Evolutionary conservation across 35 echinoderm and acorn worm genomes (phyloP).

Genomic region (Lytechinus variegatus): DNA sequence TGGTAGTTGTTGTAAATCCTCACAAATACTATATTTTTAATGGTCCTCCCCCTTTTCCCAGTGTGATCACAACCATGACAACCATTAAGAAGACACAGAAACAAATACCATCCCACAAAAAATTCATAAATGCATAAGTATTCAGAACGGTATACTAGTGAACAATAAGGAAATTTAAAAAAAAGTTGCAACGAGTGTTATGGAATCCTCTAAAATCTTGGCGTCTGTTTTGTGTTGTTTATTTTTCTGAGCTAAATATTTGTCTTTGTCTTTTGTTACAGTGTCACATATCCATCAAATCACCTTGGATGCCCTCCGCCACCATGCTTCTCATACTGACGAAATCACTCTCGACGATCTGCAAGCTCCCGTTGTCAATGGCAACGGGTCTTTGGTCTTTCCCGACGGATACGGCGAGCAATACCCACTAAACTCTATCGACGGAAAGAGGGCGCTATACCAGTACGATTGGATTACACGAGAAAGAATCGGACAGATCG

Average conservation of each 20-base stretch:
- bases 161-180: too few relatives aligned
- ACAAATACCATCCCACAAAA: too few relatives aligned
- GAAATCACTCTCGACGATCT: neutral
- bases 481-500: neutral
- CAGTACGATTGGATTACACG: neutral
- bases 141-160: too few relatives aligned
- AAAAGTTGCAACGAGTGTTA: too few relatives aligned
- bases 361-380: neutral
- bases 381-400: conserved; percentile 22
- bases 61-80: too few relatives aligned
- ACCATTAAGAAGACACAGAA: too few relatives aligned
- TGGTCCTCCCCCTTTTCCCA: too few relatives aligned
- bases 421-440: neutral
- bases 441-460: conserved; percentile 40
- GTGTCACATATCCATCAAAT: neutral
- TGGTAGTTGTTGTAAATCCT: too few relatives aligned
- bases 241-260: neutral
- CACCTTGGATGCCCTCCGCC: neutral
- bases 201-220: neutral
- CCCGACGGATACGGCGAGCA: neutral
- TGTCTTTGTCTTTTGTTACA: neutral
- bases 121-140: too few relatives aligned
- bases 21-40: too few relatives aligned
- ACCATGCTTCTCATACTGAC: neutral
- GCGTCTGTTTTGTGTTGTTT: neutral